Base-by-base conservation (phyloP, 2,888 invertebrate genomes). In the Drosophila lutescens region DNA sequence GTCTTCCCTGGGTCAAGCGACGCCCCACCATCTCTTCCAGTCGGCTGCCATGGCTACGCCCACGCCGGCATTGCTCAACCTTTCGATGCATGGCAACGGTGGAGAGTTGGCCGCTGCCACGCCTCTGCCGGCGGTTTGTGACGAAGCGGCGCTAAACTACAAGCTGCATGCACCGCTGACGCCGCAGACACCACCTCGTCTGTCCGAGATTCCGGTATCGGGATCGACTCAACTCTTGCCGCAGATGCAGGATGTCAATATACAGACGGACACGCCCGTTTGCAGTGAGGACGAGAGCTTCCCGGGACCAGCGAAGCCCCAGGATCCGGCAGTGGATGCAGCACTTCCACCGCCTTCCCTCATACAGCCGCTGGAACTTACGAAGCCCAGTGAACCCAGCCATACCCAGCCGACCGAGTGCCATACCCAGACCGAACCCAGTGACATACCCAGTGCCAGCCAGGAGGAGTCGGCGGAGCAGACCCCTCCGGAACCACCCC, bases 161-260 rank as follows among this genome's bases (percentile, higher is more conserved):
- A 85, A 86, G 60, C 49, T 84, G 60, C 87, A 86, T 15, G 76
- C 86, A 6, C 79, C 82, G 10, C 53, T 82, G 12, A 80, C 86
- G 30, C 88, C 90, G n/a, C 89, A 88, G 38, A 90, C 90, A 5
- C 90, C 90, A 0, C 89, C 74, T 2, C 77, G 73, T 17, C 72
- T 90, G 41, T 74, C 81, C 12, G 84, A 85, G 40, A 74, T 62
- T 69, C 43, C 72, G 13, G 61, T 54, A 40, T 43, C 26, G 12
- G 38, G 38, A 38, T 20, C 53, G 8, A 60, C 34, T 9, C 53
- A 47, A 10, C 59, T 56, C 10, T 51, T 82, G 63, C 93, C 94
- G 1, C 94, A 94, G 70, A 96, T 96, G n/a, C 96, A 94, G 90
- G 96, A 97, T 86, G 96, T 96, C 0, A 96, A 96, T 56, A 97